Evolutionary conservation across 2,888 invertebrate genomes (phyloP).

Genomic region (Drosophila nigricruria): DNA sequence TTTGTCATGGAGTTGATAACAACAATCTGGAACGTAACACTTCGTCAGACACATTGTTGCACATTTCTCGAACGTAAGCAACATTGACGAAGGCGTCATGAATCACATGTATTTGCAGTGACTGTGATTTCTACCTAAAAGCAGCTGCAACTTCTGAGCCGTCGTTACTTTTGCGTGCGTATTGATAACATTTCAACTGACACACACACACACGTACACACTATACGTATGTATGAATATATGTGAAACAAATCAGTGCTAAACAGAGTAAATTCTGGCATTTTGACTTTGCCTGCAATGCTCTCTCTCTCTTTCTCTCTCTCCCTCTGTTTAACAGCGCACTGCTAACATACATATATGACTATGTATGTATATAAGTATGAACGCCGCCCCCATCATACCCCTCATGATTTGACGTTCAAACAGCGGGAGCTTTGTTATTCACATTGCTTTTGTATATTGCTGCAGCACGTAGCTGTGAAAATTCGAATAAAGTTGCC

Average conservation of each 20-base stretch:
- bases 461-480: constrained; percentile 53
- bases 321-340: no score
- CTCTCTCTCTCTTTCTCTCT: constrained; percentile 11
- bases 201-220: constrained; percentile 14
- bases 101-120: constrained; percentile 61
- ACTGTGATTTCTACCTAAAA: constrained; percentile 25
- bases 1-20: constrained; percentile 52
- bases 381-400: constrained; percentile 18
- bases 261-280: constrained; percentile 56
- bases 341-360: constrained; percentile 38
- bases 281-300: constrained; percentile 44
- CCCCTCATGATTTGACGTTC: constrained; percentile 14
- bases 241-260: constrained; percentile 40
- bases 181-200: constrained; percentile 61
- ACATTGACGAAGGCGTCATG: constrained; percentile 52
- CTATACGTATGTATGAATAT: not conserved
- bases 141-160: constrained; percentile 42
- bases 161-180: constrained; percentile 22
- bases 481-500: constrained; percentile 61
- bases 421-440: constrained; percentile 49
- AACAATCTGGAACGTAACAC: not conserved
- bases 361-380: constrained; percentile 9
- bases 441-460: constrained; percentile 16
- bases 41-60: constrained; percentile 33
- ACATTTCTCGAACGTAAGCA: constrained; percentile 6